A percentile compares a stretch with the other conserved stretches of the same genome.
Conservation (phyloP, 2,113 vertebrate genomes). For the Zosterops lateralis region DNA sequence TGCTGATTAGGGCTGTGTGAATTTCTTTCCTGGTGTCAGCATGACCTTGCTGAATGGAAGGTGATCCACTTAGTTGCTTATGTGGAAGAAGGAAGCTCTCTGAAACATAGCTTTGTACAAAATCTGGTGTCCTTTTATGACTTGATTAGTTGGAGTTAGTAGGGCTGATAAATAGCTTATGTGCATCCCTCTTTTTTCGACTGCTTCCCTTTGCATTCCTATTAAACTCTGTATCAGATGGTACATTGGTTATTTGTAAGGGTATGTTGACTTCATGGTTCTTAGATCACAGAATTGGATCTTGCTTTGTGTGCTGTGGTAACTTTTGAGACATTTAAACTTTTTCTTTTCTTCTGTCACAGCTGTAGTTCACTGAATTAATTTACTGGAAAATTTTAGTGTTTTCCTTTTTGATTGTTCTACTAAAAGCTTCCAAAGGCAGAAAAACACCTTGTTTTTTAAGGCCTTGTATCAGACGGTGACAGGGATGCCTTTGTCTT, state of each 20-base stretch:
- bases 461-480: not conserved
- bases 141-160: not conserved
- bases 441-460: not conserved
- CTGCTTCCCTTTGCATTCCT: not conserved
- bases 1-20: not conserved
- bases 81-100: not conserved
- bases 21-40: not conserved
- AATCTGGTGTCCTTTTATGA: not conserved
- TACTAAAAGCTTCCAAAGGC: not conserved
- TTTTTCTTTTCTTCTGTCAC: not conserved
- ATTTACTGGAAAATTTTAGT: not conserved
- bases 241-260: not conserved
- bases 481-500: not conserved
- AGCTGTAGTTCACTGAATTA: not conserved
- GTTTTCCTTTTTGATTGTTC: not conserved
- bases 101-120: not conserved
- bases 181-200: not conserved
- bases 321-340: not conserved
- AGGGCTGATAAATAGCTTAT: not conserved
- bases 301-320: not conserved
- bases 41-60: not conserved
- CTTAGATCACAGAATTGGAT: not conserved
- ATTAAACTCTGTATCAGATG: not conserved
- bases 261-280: not conserved
- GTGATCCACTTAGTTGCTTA: not conserved